Evolutionary conservation across 2,113 vertebrate genomes (phyloP), one percentile per base, ranked within the genome.

Genomic region (Zootoca vivipara): DNA sequence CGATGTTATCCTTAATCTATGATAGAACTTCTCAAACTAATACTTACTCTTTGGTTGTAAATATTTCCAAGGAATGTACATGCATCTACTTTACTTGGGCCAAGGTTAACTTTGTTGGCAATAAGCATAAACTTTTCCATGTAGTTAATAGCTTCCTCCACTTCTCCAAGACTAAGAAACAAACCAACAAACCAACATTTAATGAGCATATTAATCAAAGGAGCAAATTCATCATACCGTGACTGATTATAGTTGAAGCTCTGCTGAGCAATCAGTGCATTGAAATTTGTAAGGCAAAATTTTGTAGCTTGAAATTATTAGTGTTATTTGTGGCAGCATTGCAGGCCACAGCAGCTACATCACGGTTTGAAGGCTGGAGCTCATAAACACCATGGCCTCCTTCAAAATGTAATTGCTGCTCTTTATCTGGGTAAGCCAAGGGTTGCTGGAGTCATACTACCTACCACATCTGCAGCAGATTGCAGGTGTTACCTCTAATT

Each of bases 21-120:
- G 24, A 81, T 70, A 64, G 38, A 10, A 42, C 89, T 74, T 87
- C 28, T 78, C 56, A 58, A 91, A 70, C 1, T 3, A 88, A 26
- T 92, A 96, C 97, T 97, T 91, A 98, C 97, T 82, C 73, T 95
- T 92, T 94, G 86, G 78, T 97, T 97, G 89, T 96, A 95, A 92
- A 96, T 94, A 83, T 96, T 96, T 16, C 97, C 97, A 70, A 97
- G 96, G 67, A 96, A 94, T 0, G 94, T 72, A 82, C 95, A 94
- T 5, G 96, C 96, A 94, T 94, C 96, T 87, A 97, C 93, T 30
- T 97, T 35, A 78, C 96, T 96, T 28, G 92, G 92, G 64, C 28
- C 94, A 52, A 96, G 94, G 24, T 93, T 87, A 85, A 93, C 69
- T 0, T 90, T 95, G 88, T 95, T 94, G 78, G 97, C 95, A 93